Evolutionary conservation across 2,113 vertebrate species (phyloP).

Genomic region (Craseonycteris thonglongyai): DNA sequence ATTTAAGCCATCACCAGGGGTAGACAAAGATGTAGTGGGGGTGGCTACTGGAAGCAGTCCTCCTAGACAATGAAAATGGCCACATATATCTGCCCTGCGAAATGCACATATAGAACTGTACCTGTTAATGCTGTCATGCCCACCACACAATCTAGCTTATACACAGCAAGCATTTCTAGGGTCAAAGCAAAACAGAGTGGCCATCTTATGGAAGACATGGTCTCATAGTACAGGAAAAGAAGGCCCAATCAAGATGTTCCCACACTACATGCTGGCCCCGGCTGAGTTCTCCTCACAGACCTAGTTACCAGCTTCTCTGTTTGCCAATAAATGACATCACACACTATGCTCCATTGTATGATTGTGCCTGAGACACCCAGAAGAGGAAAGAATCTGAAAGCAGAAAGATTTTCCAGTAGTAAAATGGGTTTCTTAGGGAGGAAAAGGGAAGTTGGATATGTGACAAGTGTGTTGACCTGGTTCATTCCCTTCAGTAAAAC

Average conservation of each 20-base stretch:
- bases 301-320: not conserved
- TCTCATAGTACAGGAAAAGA: not conserved
- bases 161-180: not conserved
- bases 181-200: not conserved
- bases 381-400: not conserved
- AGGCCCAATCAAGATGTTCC: not conserved
- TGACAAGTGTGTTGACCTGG: not conserved
- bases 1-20: not conserved
- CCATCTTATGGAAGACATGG: not conserved
- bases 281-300: not conserved
- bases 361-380: not conserved
- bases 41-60: not conserved
- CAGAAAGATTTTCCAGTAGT: not conserved
- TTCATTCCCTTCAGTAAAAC: not conserved
- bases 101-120: not conserved
- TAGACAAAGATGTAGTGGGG: not conserved
- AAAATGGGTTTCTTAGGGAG: not conserved
- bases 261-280: accelerated
- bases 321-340: not conserved
- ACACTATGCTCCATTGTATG: not conserved
- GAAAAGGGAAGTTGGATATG: not conserved
- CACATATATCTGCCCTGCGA: not conserved
- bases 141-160: not conserved
- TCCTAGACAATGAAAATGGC: not conserved
- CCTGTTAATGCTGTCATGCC: not conserved